Conservation (phyloP, 2,888 invertebrate species). For the Quadriops clusia region DNA sequence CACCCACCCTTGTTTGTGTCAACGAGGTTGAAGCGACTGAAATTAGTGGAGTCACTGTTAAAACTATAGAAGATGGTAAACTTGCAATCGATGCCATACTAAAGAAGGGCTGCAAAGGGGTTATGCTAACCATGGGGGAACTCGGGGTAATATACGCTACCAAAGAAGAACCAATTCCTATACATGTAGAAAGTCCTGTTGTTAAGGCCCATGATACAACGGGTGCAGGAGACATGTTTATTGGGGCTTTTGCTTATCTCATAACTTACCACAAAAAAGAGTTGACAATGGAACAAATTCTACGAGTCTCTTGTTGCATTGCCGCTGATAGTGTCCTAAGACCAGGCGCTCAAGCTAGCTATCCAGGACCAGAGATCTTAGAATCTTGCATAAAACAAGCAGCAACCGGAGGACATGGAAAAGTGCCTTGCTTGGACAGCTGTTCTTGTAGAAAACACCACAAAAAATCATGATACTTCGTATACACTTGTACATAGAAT, state of each 20-base stretch:
- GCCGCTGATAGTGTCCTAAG: conserved; percentile 71
- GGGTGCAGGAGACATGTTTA: conserved; percentile 95
- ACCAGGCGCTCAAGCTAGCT: conserved; percentile 76
- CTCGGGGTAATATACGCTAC: conserved; percentile 63
- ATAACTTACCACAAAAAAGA: conserved; percentile 51
- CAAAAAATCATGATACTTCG: too few relatives aligned
- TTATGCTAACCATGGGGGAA: conserved; percentile 76
- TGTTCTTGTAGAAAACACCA: too few relatives aligned
- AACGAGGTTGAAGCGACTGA: conserved; percentile 81
- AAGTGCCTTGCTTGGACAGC: too few relatives aligned
- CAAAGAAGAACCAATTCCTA: conserved; percentile 33
- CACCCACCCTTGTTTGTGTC: conserved; percentile 76
- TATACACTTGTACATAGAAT: too few relatives aligned
- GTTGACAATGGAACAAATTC: conserved; percentile 49
- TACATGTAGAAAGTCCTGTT: conserved; percentile 49
- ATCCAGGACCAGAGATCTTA: conserved; percentile 32
- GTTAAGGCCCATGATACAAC: conserved; percentile 75
- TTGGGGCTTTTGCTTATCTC: conserved; percentile 79
- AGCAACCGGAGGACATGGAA: too few relatives aligned
- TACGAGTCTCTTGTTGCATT: conserved; percentile 61
- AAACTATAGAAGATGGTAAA: conserved; percentile 46
- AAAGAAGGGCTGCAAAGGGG: conserved; percentile 58
- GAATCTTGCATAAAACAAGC: too few relatives aligned
- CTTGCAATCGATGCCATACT: conserved; percentile 50
- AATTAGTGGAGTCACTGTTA: conserved; percentile 45